Evolutionary conservation across 1,140 invertebrate genomes (phyloP), one percentile per base, ranked within the genome.

Genomic region (Elymnias hypermnestra): DNA sequence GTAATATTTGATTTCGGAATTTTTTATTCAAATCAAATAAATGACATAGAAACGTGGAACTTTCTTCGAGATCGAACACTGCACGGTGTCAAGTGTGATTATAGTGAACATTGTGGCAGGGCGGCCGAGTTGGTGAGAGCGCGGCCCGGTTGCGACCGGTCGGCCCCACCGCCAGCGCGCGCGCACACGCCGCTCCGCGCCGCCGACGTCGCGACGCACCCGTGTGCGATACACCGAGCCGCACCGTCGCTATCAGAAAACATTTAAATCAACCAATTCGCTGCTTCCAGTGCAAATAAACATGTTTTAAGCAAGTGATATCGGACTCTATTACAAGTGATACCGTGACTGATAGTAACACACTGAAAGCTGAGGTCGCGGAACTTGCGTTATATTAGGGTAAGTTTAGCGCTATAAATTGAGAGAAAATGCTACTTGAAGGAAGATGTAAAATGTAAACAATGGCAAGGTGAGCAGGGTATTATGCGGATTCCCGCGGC

Each of bases 71-170:
- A 72, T 74, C 62, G 68, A 67, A 72, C 55, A 59, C 62, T 61
- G 68, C 43, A 69, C 74, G 71, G 77, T 84, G 77, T 84, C 81
- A 84, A 84, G 75, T 81, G 75, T 66, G 75, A 73, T 73, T 79
- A 72, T 72, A 69, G 70, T 51, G 47, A 68, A 61, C 60, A 43
- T 52, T 53, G 75, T 66, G 64, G 72, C 70, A 71, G 67, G 66
- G 72, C 66, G 59, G 61, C 52, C 28, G 57, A 53, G 52, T 52
- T 59, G 74, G 75, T 69, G 75, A 78, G 73, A 79, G 78, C 69
- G 73, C 72, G 79, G 66, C 72, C 76, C 67, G 72, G 64, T 72
- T 77, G 75, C 73, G 75, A 78, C 75, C 81, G 75, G 81, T 78
- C 75, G 75, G 65, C 79, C 77, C 76, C 76, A 68, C 76, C 57